Percentiles rank a stretch among this genome's conserved stretches.
Conservation (phyloP, 2,113 vertebrate species). For the Calidris pugnax region DNA sequence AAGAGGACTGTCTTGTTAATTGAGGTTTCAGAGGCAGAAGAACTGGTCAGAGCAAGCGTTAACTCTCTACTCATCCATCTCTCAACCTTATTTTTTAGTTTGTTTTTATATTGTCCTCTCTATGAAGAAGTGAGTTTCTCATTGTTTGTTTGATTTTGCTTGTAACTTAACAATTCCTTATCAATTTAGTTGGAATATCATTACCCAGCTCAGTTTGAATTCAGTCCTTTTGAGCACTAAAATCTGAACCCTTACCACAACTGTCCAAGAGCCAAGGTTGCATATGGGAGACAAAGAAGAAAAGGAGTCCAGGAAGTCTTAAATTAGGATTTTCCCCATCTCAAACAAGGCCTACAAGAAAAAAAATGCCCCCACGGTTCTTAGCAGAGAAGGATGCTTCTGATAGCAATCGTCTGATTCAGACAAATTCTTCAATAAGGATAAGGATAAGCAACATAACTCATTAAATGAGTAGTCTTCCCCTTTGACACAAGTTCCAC, state of each 20-base stretch:
- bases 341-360: neutral
- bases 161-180: neutral
- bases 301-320: slow-evolving; percentile 19
- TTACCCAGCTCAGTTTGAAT: neutral
- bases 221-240: neutral
- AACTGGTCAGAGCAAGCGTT: neutral
- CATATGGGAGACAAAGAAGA: neutral
- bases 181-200: neutral
- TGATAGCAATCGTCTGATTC: slow-evolving; percentile 47
- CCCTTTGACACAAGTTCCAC: slow-evolving; percentile 43
- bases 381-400: slow-evolving; percentile 21
- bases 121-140: neutral
- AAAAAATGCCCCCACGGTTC: neutral
- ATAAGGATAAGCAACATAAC: slow-evolving; percentile 52
- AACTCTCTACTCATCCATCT: neutral
- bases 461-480: slow-evolving; percentile 31
- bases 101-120: neutral
- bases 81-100: neutral
- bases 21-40: neutral
- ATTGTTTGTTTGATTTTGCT: neutral
- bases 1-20: neutral
- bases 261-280: neutral
- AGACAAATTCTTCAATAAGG: slow-evolving; percentile 45
- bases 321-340: slow-evolving; percentile 27
- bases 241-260: neutral